These are phyloP conservation scores for Hoplias malabaricus DNA, from an alignment of 2,113 vertebrate species.

Conservation along the genomic window DNA sequence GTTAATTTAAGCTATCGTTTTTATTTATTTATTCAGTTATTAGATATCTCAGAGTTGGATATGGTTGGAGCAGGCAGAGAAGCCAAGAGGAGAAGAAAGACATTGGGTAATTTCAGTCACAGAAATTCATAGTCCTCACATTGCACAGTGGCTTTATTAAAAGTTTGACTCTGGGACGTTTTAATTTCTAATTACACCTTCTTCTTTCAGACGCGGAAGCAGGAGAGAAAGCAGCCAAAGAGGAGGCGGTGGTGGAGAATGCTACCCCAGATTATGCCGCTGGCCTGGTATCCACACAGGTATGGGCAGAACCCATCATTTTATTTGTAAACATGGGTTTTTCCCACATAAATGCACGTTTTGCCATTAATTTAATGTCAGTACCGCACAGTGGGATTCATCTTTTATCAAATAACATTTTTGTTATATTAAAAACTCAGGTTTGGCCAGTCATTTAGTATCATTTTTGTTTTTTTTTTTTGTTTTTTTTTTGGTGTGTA, in stretches of 20 bases:
- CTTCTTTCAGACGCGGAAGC: slow-evolving; percentile 80
- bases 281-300: slow-evolving; percentile 95
- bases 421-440: not conserved
- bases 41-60: slow-evolving; percentile 91
- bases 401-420: too few relatives aligned
- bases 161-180: not conserved
- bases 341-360: too few relatives aligned
- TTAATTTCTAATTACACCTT: not conserved
- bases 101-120: slow-evolving; percentile 77
- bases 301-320: too few relatives aligned
- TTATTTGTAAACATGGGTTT: not conserved
- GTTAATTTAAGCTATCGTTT: not conserved
- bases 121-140: not conserved
- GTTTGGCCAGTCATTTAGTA: not conserved
- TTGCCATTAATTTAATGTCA: too few relatives aligned
- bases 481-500: not conserved
- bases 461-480: too few relatives aligned
- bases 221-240: slow-evolving; percentile 92
- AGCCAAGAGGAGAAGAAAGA: slow-evolving; percentile 95
- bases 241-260: slow-evolving; percentile 91
- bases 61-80: slow-evolving; percentile 91
- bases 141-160: not conserved
- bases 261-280: slow-evolving; percentile 96
- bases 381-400: too few relatives aligned
- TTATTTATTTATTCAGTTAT: slow-evolving; percentile 73